Percentiles rank a stretch among this genome's conserved stretches.
These are phyloP conservation scores for Cantharis rufa DNA, from an alignment of 2,888 invertebrate genomes.

Conservation along the genomic window DNA sequence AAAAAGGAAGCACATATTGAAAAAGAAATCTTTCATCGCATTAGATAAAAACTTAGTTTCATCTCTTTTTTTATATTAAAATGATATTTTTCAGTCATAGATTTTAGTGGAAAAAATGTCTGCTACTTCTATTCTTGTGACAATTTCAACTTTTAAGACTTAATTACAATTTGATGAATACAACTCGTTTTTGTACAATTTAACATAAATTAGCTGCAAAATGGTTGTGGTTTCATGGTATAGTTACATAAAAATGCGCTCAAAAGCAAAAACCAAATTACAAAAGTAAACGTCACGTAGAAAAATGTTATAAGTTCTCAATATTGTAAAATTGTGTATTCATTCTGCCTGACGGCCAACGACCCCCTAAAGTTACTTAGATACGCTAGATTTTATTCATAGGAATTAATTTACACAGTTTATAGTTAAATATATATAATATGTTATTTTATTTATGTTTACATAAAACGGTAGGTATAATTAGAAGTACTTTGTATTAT, in stretches of 20 bases:
- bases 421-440: neutral
- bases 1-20: neutral
- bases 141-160: neutral
- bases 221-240: constrained; percentile 38
- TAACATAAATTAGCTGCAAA: constrained; percentile 22
- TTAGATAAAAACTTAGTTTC: neutral
- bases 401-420: constrained; percentile 8
- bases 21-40: neutral
- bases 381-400: constrained; percentile 22
- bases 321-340: constrained; percentile 24
- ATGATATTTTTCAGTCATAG: neutral
- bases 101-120: neutral
- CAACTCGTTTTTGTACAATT: constrained; percentile 9
- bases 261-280: constrained; percentile 15
- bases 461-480: neutral
- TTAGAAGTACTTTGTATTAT: neutral
- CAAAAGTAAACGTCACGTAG: constrained; percentile 29
- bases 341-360: constrained; percentile 30
- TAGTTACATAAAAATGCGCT: constrained; percentile 15
- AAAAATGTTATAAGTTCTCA: constrained; percentile 19
- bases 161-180: neutral
- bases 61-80: neutral
- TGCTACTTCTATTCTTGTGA: neutral
- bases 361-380: constrained; percentile 28
- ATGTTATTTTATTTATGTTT: neutral